Percentiles rank a stretch among this genome's conserved stretches.
Conservation (phyloP, 2,113 vertebrate species). For the Dipodomys spectabilis region DNA sequence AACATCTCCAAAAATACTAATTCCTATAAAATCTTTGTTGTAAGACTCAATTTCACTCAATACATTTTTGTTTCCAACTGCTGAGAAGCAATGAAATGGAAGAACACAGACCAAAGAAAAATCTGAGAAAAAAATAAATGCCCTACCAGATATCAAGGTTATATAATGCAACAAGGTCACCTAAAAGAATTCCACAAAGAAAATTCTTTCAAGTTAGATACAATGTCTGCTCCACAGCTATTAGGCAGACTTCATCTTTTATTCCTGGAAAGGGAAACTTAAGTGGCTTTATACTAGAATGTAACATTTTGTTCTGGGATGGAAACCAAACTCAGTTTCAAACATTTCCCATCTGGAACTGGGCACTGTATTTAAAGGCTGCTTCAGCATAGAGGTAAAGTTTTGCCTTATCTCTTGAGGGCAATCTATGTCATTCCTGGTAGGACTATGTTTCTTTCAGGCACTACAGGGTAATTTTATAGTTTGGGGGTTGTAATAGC, state of each 20-base stretch:
- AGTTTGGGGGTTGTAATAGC: not conserved
- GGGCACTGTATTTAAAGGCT: not conserved
- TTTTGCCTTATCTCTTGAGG: not conserved
- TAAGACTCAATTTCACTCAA: not conserved
- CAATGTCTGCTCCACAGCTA: not conserved
- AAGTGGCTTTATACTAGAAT: slow-evolving; percentile 6
- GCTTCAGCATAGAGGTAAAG: not conserved
- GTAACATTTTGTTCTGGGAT: slow-evolving; percentile 1
- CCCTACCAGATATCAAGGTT: not conserved
- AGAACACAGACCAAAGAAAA: not conserved
- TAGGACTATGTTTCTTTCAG: not conserved
- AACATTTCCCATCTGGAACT: slow-evolving; percentile 37
- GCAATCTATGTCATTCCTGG: not conserved
- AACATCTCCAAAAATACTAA: not conserved
- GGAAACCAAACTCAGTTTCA: slow-evolving; percentile 39
- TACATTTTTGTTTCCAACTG: not conserved
- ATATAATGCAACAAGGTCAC: not conserved
- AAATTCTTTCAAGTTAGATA: not conserved
- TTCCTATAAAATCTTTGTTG: not conserved
- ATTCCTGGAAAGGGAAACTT: slow-evolving; percentile 2
- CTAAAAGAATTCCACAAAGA: not conserved
- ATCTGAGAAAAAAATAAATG: not conserved
- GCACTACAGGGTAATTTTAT: not conserved
- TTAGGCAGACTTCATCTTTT: slow-evolving; percentile 9
- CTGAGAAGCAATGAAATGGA: slow-evolving; percentile 10